A percentile compares a stretch with the other conserved stretches of the same genome.
Conservation (phyloP, 2,113 vertebrate species). For the Brienomyrus brachyistius region DNA sequence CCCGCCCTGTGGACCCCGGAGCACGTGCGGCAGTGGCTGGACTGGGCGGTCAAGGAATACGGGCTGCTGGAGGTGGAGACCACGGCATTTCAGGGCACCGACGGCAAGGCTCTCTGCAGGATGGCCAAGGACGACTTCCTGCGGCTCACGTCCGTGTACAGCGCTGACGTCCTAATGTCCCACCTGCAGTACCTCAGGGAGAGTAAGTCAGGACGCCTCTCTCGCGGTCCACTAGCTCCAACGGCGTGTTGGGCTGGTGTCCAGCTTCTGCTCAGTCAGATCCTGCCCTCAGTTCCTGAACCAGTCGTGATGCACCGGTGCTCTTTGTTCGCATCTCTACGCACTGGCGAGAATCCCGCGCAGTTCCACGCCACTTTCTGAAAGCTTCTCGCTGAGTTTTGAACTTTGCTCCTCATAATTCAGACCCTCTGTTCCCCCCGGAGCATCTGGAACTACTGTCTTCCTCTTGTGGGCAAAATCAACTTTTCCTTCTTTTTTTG, state of each 20-base stretch:
- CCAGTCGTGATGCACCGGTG: not conserved
- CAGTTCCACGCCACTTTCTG: not conserved
- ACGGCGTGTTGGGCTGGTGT: not conserved
- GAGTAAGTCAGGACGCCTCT: slow-evolving; percentile 73
- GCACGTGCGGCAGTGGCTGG: slow-evolving; percentile 96
- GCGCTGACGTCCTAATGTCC: slow-evolving; percentile 90
- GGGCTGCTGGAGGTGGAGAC: slow-evolving; percentile 86
- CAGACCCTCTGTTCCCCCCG: not conserved
- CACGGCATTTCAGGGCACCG: slow-evolving; percentile 85
- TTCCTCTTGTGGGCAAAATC: not conserved
- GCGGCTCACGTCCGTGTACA: slow-evolving; percentile 85
- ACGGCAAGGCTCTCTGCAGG: slow-evolving; percentile 96
- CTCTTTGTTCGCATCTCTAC: not conserved
- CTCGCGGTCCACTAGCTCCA: not conserved
- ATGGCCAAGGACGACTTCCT: slow-evolving; percentile 98
- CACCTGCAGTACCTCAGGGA: slow-evolving; percentile 99
- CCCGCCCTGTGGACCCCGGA: slow-evolving; percentile 94
- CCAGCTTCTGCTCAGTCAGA: not conserved
- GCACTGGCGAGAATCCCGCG: not conserved
- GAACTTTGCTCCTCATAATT: not conserved
- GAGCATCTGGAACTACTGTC: not conserved
- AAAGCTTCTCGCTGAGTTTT: not conserved
- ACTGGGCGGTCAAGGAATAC: slow-evolving; percentile 97
- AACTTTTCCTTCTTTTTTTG: not conserved
- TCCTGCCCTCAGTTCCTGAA: not conserved